These are phyloP conservation scores for Conus ventricosus DNA, from an alignment of 1,140 invertebrate genomes.

Conservation along the genomic window DNA sequence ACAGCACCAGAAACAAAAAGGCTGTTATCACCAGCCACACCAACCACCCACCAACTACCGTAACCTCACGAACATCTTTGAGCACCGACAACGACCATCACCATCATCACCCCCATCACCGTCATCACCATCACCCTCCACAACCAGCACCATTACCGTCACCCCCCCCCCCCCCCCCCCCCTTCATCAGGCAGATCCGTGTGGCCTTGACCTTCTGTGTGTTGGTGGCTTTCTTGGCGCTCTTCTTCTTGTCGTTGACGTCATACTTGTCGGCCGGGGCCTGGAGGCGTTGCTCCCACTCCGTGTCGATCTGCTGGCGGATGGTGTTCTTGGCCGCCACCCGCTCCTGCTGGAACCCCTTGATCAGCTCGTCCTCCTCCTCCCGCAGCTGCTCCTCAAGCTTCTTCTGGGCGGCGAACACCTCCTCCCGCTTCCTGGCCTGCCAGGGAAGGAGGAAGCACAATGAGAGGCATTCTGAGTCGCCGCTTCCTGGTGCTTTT, in stretches of 20 bases:
- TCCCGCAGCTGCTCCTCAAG: conserved; percentile 67
- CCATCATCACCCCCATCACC: too few relatives aligned
- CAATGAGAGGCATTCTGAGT: neutral
- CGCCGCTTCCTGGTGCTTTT: too few relatives aligned
- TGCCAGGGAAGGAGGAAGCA: conserved; percentile 39
- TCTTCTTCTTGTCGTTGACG: conserved; percentile 64
- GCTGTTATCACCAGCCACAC: too few relatives aligned
- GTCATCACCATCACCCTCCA: too few relatives aligned
- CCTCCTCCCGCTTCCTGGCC: conserved; percentile 66
- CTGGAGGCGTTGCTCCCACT: conserved; percentile 71
- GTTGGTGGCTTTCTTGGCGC: conserved; percentile 63
- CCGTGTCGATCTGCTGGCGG: conserved; percentile 69
- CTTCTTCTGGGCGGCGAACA: conserved; percentile 70
- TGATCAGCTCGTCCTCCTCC: conserved; percentile 71
- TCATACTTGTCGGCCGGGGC: conserved; percentile 71
- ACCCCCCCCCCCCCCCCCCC: too few relatives aligned
- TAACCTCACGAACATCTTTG: too few relatives aligned
- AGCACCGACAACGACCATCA: too few relatives aligned
- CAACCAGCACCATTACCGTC: too few relatives aligned
- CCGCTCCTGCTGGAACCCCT: conserved; percentile 61
- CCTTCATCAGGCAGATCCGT: too few relatives aligned
- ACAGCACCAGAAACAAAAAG: too few relatives aligned
- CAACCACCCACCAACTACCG: too few relatives aligned
- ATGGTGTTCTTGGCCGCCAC: conserved; percentile 63
- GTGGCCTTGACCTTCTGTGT: conserved; percentile 62